Base-by-base conservation (phyloP, 2,113 vertebrate species). In the Calyptommatus sinebrachiatus region DNA sequence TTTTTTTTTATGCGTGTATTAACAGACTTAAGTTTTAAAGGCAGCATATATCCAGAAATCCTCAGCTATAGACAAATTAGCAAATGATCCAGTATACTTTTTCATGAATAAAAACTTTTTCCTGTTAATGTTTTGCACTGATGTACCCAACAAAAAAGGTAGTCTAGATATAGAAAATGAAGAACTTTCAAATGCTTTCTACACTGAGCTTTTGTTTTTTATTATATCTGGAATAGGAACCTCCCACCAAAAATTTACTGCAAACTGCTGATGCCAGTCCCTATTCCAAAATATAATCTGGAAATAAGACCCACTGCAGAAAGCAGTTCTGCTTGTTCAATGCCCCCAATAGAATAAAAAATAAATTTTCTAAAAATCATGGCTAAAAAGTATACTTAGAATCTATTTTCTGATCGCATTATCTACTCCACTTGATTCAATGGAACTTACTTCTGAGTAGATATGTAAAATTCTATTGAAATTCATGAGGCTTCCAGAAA, bases 11-110 rank as follows among this genome's bases (percentile, higher is more conserved):
- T 45, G 66, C 74, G 78, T 0, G 0, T 28, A 28, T 9, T 79
- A 73, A 35, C 2, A 68, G 7, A 10, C 5, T 24, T 29, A 75
- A 48, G 81, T 65, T 61, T 78, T 48, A 16, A 18, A 11, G n/a
- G 29, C 66, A 0, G 68, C 26, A 70, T 71, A 71, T 63, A 2
- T 68, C 0, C 0, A 24, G 26, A 60, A 41, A 24, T 73, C 67
- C 48, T 65, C n/a, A 0, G 0, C 63, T 29, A 63, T 0, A 0
- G 3, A n/a, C 60, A 82, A 66, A 16, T 31, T 9, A 50, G 45
- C 35, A 24, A 0, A 0, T 0, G 0, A 84, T 3, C 2, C 67
- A 20, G 73, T 26, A 53, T 18, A n/a, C 63, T 48, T 65, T 83
- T 73, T 68, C 35, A 12, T 73, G 20, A 26, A 41, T 41, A 41